Evolutionary conservation across 2,888 invertebrate genomes (phyloP).

Genomic region (Rutpela maculata): DNA sequence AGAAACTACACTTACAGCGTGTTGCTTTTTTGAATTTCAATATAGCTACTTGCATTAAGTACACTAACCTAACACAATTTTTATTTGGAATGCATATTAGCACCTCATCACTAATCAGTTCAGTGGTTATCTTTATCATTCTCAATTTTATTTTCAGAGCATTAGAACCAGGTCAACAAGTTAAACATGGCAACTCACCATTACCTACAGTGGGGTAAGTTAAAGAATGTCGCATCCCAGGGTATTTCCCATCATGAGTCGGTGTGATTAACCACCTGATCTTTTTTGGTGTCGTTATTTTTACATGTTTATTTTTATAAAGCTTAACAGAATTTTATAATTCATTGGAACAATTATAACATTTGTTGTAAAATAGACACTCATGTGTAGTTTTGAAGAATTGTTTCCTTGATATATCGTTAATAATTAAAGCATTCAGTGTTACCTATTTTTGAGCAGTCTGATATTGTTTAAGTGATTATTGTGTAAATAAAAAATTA

Average conservation of each 20-base stretch:
- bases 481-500: neutral
- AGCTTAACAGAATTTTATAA: too few species aligned
- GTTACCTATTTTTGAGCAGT: neutral
- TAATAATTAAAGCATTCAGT: too few species aligned
- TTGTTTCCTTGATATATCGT: too few species aligned
- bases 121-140: slow-evolving; percentile 61
- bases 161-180: slow-evolving; percentile 76
- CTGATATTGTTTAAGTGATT: neutral
- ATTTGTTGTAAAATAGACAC: too few species aligned
- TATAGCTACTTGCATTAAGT: neutral
- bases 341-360: too few species aligned
- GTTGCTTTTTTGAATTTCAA: neutral
- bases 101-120: slow-evolving; percentile 51
- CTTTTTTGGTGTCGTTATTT: slow-evolving; percentile 7
- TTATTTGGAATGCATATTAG: slow-evolving; percentile 7
- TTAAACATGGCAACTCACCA: slow-evolving; percentile 74
- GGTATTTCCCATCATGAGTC: neutral
- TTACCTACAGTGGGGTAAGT: slow-evolving; percentile 81
- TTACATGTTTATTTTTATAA: neutral
- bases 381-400: too few species aligned
- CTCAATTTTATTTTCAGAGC: slow-evolving; percentile 77
- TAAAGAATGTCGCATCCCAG: slow-evolving; percentile 37
- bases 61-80: slow-evolving; percentile 15
- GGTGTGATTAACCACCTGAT: slow-evolving; percentile 2
- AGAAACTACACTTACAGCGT: too few species aligned